phyloP scores from a whole-genome alignment of 2,888 invertebrate genomes.

The Portevinia maculata region DNA sequence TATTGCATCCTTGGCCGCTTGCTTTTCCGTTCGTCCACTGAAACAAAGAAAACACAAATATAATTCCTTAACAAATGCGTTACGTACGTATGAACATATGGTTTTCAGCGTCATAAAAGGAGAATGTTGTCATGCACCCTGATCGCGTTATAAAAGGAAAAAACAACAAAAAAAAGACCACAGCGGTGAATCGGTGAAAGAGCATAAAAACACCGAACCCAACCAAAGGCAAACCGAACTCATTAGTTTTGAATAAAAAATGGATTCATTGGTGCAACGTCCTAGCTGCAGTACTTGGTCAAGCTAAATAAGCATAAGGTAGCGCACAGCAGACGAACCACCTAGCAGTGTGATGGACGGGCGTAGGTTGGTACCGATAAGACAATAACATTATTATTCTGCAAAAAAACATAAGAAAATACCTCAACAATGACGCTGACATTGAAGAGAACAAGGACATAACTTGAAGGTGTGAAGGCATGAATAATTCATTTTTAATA shows the following conservation, averaged over 20 bases:
- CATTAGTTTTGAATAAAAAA: constrained; percentile 66
- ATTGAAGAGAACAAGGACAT: constrained; percentile 77
- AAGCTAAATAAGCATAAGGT: constrained; percentile 16
- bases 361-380: neutral
- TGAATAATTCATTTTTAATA: constrained; percentile 75
- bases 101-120: constrained; percentile 21
- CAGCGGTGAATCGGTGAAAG: too few relatives aligned
- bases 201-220: constrained; percentile 18
- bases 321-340: too few relatives aligned
- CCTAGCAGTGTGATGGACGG: constrained; percentile 53
- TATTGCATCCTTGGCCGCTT: constrained; percentile 82
- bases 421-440: constrained; percentile 32
- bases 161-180: constrained; percentile 8
- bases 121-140: neutral
- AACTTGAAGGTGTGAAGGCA: constrained; percentile 78
- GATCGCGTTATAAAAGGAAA: neutral
- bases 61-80: constrained; percentile 37
- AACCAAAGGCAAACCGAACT: constrained; percentile 61
- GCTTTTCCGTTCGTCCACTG: constrained; percentile 87
- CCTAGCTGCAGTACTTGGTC: neutral
- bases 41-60: constrained; percentile 42
- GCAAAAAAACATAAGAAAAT: constrained; percentile 13
- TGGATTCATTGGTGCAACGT: constrained; percentile 18
- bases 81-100: constrained; percentile 61
- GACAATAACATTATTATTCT: constrained; percentile 60